Evolutionary conservation across 2,113 vertebrate genomes (phyloP), one percentile per base, ranked within the genome.

Genomic region (Oophaga pumilio): DNA sequence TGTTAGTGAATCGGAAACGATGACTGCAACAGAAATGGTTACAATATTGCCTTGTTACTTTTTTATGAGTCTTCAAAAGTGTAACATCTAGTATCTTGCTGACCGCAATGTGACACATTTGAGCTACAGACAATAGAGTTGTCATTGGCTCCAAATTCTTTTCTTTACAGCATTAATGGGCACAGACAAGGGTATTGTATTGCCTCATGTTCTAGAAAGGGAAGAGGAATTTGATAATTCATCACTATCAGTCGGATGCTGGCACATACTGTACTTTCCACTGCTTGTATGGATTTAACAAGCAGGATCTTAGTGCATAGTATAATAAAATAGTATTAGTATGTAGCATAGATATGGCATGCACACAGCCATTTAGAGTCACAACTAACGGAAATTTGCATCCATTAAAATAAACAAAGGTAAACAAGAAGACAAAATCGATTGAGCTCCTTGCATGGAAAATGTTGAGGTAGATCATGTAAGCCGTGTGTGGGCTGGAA

Each of bases 381-480:
- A 28, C 24, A 28, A 59, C 18, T 12, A 12, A 33, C 1, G 24
- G 77, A 59, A 28, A 80, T 59, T 59, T 33, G 8, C 52, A 80
- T 28, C 52, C 52, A 57, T 59, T 59, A 28, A 28, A 15, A 7
- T 26, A 57, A 15, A 7, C 15, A 28, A 49, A 43, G 17, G 18
- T 73, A 73, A 73, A 43, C 20, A 43, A 43, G 12, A 28, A 43
- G 26, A 43, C 18, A 0, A 33, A 73, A 17, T 33, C 13, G 43
- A 6, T 73, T 8, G 28, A 73, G 69, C 15, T 18, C 28, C 69
- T 10, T 10, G 11, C 33, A 64, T 62, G 57, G 78, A 81, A 81
- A 62, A 81, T 62, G 26, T 62, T 43, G 28, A 81, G 56, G 56
- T 56, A 68, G n/a, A 84, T 71, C 56, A 56, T 83, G 62, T 66